phyloP scores from a whole-genome alignment of 2,888 invertebrate species.

The Chrysomela aeneicollis region DNA sequence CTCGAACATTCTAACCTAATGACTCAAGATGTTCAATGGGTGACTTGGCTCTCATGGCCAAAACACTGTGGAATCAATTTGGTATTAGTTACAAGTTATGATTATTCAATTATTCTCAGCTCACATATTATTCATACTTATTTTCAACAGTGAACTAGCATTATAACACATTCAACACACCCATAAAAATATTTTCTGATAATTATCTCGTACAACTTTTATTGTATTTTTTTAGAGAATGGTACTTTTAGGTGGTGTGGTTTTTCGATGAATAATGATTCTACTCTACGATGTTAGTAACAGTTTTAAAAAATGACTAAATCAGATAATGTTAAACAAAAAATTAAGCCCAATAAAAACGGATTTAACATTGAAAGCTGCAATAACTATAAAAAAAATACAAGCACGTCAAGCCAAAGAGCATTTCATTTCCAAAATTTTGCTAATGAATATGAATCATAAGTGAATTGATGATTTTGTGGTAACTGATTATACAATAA shows the following conservation, averaged over 20 bases:
- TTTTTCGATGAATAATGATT: conserved; percentile 5
- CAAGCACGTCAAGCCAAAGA: conserved; percentile 18
- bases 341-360: conserved; percentile 51
- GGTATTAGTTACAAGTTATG: background rate
- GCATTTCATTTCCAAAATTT: conserved; percentile 21
- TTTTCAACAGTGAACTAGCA: background rate
- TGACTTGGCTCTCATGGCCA: no score
- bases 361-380: conserved; percentile 49
- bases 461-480: conserved; percentile 19
- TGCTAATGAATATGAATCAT: conserved; percentile 20
- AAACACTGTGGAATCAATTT: no score
- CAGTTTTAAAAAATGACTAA: conserved; percentile 20
- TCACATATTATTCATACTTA: background rate
- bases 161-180: background rate
- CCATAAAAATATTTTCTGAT: background rate
- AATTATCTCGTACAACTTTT: background rate
- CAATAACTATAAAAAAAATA: conserved; percentile 33
- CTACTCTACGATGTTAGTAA: conserved; percentile 33
- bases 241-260: conserved; percentile 6
- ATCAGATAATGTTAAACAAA: conserved; percentile 18
- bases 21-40: no score
- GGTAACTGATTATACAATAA: background rate
- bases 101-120: background rate
- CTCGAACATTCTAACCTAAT: no score
- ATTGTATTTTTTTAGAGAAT: background rate